Base-by-base conservation (phyloP, 1,140 invertebrate species). In the Plectus sambesii region DNA sequence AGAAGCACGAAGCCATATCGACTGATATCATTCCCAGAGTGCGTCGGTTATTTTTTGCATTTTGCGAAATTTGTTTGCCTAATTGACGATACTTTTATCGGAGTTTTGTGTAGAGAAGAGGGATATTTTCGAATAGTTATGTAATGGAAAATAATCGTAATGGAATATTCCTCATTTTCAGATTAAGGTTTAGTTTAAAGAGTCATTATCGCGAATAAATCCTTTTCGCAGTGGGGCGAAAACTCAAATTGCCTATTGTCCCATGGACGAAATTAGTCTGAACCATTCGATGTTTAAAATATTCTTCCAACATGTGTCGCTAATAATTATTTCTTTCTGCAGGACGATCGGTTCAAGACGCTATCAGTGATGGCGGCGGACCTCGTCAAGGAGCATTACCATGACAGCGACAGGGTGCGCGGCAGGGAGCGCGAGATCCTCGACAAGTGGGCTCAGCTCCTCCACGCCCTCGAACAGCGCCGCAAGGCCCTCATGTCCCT, bases 1-100 rank as follows among this genome's bases (percentile, higher is more conserved):
- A 97, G 73, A 97, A 98, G 69, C 88, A 97, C 69, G 89, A 97
- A 73, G 92, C 92, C 19, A 92, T 99, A 42, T 87, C 84, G 58
- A 90, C 90, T 0, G 92, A 99, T 67, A 96, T 98, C 51, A 71
- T 92, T 26, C 85, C 90, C 3, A 75, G 80, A 64, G 77, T 79
- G 71, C 8, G 70, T 96, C 17, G 84, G 82, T 0, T 89, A 97
- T 74, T 84, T 88, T 5, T 33, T 33, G 12, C 30, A 64, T 65
- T 42, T 58, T 62, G 12, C 30, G 30, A 33, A 33, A 33, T 12
- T 33, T 12, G 17, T 17, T 12, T 33, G 12, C 17, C n/a, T n/a
- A n/a, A n/a, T n/a, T n/a, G n/a, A n/a, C n/a, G n/a, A n/a, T n/a
- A n/a, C n/a, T n/a, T n/a, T n/a, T n/a, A n/a, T n/a, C n/a, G n/a